Base-by-base conservation (phyloP, 2,113 vertebrate species). In the Mastomys coucha region DNA sequence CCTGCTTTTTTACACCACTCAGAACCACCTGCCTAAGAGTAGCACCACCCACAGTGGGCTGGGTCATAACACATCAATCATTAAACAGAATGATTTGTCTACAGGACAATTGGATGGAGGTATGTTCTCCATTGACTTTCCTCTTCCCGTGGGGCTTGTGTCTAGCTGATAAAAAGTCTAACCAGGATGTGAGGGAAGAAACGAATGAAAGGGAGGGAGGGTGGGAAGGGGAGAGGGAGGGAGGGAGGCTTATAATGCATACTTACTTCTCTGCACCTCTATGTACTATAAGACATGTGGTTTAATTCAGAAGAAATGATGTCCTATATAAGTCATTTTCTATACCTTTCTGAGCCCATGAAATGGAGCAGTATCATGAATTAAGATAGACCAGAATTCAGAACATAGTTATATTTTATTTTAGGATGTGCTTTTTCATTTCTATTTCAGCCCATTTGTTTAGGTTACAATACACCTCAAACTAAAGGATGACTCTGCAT, bases 281-380 rank as follows among this genome's bases (percentile, higher is more conserved):
- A 26, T 78, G 45, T 80, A 65, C 63, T 65, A 26, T 58, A 91
- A 91, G 31, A 60, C 65, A 84, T 67, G 72, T 28, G 31, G 6
- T 53, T 96, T 90, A 84, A 78, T 51, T 95, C 63, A 63, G n/a
- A 92, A 39, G 72, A 96, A 89, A 82, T 72, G n/a, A 73, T 70
- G 58, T 88, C 75, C 42, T 10, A 82, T 51, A 26, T n/a, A 91
- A 89, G n/a, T 95, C 20, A 88, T 60, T 97, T 96, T 69, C 72
- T 89, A 7, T 78, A 36, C 51, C 58, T 91, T 63, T 53, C 86
- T 91, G 33, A 70, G 75, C 24, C 73, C 56, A 72, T n/a, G 36
- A 60, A 69, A 87, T 33, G 65, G 80, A 92, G 63, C n/a, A 91
- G 17, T 91, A 77, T 80, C 5, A 8, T 28, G 45, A 11, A 42